Percentiles rank a stretch among this genome's conserved stretches.
phyloP scores from a whole-genome alignment of 2,888 invertebrate genomes.

The Lucinisca nassula region DNA sequence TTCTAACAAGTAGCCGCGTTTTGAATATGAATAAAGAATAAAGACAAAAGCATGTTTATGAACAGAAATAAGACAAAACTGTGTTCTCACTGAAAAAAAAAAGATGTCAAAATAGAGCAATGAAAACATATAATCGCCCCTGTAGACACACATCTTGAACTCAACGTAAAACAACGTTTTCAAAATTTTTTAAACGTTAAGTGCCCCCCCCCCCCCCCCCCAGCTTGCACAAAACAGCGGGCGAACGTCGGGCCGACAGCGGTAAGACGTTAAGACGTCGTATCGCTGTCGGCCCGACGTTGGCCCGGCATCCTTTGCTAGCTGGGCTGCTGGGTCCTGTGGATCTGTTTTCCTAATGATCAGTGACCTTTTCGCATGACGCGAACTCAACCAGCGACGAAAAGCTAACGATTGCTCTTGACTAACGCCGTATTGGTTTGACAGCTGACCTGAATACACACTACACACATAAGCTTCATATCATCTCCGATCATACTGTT shows the following conservation, averaged over 20 bases:
- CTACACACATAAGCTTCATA: neutral
- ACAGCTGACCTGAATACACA: constrained; percentile 10
- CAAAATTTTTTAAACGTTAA: neutral
- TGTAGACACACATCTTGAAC: neutral
- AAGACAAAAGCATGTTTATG: too few species aligned
- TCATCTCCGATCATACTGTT: neutral
- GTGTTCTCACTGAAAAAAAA: too few species aligned
- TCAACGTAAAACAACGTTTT: neutral
- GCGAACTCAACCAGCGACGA: neutral
- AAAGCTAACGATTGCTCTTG: neutral
- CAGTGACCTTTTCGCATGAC: neutral
- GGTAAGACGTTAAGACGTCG: too few species aligned
- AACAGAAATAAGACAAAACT: too few species aligned
- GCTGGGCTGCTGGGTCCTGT: neutral
- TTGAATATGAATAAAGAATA: too few species aligned
- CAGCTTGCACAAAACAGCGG: neutral
- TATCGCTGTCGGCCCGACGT: too few species aligned
- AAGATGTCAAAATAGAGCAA: too few species aligned
- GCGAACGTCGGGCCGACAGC: too few species aligned
- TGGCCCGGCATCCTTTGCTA: too few species aligned
- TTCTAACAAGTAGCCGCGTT: too few species aligned
- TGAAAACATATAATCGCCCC: neutral
- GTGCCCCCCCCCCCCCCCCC: neutral
- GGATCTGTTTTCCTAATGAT: neutral
- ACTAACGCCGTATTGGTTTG: neutral